Percentiles rank a stretch among this genome's conserved stretches.
Evolutionary conservation across 2,113 vertebrate species (phyloP).

Genomic region (Coryphaenoides rupestris): DNA sequence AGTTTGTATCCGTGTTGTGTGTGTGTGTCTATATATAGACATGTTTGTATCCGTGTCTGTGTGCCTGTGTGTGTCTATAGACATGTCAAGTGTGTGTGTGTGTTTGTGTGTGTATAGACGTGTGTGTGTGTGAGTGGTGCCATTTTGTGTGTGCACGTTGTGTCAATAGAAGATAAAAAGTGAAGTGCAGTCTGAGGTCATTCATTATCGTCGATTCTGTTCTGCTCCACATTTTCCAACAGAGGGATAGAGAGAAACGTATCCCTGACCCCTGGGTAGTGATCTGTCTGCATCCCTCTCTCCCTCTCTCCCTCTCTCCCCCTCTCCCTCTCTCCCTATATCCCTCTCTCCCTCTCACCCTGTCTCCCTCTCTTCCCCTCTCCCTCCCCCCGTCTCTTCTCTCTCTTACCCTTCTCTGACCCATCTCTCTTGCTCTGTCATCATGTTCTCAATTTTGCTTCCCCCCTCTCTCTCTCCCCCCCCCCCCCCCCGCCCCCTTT

Average conservation of each 20-base stretch:
- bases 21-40: slow-evolving; percentile 22
- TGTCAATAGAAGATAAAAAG: too few relatives aligned
- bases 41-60: slow-evolving; percentile 17
- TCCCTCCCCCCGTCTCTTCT: slow-evolving; percentile 1
- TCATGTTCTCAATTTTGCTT: not conserved
- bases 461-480: slow-evolving; percentile 4
- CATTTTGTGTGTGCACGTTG: not conserved
- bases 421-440: too few relatives aligned
- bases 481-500: slow-evolving; percentile 9
- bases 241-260: too few relatives aligned
- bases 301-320: slow-evolving; percentile 3
- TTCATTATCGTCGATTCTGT: too few relatives aligned
- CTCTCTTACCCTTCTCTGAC: slow-evolving; percentile 24
- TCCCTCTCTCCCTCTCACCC: not conserved
- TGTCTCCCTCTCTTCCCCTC: not conserved
- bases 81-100: slow-evolving; percentile 1
- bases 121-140: slow-evolving; percentile 1
- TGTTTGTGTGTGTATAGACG: slow-evolving; percentile 5
- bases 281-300: not conserved
- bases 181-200: too few relatives aligned
- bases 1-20: not conserved
- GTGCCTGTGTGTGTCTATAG: slow-evolving; percentile 6
- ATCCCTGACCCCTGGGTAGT: too few relatives aligned
- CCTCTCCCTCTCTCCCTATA: not conserved
- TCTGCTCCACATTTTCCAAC: too few relatives aligned